These are phyloP conservation scores for Amaurobius ferox DNA, from an alignment of 2,888 invertebrate genomes.

Conservation along the genomic window DNA sequence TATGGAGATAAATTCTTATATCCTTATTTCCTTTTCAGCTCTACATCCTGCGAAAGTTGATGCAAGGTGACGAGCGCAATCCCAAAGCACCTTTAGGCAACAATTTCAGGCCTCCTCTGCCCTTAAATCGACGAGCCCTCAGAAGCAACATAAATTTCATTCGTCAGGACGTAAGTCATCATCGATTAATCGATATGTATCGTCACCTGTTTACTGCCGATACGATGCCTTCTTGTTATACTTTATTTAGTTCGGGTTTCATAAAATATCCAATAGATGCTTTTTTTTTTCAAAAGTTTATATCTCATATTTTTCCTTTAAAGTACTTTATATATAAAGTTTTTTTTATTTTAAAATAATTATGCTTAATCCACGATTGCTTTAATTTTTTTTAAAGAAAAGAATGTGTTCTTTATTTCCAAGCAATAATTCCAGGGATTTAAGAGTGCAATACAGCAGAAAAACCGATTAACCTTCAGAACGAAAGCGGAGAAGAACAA, in stretches of 20 bases:
- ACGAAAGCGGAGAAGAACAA: slow-evolving; percentile 24
- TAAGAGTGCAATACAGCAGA: slow-evolving; percentile 23
- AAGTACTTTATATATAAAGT: slow-evolving; percentile 12
- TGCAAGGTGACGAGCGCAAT: slow-evolving; percentile 91
- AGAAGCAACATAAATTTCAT: slow-evolving; percentile 97
- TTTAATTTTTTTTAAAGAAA: slow-evolving; percentile 10
- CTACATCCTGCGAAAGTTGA: slow-evolving; percentile 87
- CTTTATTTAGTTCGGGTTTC: slow-evolving; percentile 34
- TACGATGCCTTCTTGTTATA: slow-evolving; percentile 40
- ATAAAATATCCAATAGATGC: slow-evolving; percentile 25
- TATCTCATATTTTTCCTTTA: not conserved
- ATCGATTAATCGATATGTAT: slow-evolving; percentile 55
- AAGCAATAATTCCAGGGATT: slow-evolving; percentile 51
- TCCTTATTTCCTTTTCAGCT: slow-evolving; percentile 81
- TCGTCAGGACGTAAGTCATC: slow-evolving; percentile 73
- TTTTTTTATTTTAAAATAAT: slow-evolving; percentile 29
- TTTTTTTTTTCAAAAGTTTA: slow-evolving; percentile 16
- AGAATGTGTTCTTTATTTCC: slow-evolving; percentile 24
- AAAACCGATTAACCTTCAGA: slow-evolving; percentile 43
- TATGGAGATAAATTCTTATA: too few species aligned
- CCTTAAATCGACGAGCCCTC: slow-evolving; percentile 93
- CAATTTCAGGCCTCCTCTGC: slow-evolving; percentile 95
- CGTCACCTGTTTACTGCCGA: slow-evolving; percentile 56
- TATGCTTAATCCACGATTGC: slow-evolving; percentile 29
- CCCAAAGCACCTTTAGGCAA: slow-evolving; percentile 94